These are phyloP conservation scores for Agrochola circellaris DNA, from an alignment of 2,888 invertebrate genomes.

Conservation along the genomic window DNA sequence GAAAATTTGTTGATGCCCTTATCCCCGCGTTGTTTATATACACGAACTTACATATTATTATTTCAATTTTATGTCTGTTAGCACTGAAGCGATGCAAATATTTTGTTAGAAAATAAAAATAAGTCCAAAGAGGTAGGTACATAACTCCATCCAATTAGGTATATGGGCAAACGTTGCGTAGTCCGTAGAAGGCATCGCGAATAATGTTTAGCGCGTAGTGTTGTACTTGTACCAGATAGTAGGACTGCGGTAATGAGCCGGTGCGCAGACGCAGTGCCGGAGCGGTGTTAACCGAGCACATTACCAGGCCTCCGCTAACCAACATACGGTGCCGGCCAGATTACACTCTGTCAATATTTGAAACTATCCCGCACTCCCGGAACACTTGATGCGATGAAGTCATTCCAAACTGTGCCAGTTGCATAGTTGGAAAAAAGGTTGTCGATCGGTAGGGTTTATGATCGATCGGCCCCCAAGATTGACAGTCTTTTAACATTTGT, in stretches of 20 bases:
- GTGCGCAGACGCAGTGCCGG: slow-evolving; percentile 61
- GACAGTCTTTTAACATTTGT: not conserved
- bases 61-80: not conserved
- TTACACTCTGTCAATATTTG: slow-evolving; percentile 89
- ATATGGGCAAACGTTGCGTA: slow-evolving; percentile 54
- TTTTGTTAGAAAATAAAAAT: not conserved
- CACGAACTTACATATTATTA: not conserved
- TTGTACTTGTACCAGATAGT: slow-evolving; percentile 73
- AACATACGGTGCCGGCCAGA: slow-evolving; percentile 81
- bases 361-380: slow-evolving; percentile 67
- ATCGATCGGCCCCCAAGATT: not conserved
- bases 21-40: not conserved
- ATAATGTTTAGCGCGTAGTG: slow-evolving; percentile 82
- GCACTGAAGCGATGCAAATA: not conserved
- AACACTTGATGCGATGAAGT: slow-evolving; percentile 59
- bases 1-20: not conserved
- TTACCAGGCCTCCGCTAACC: slow-evolving; percentile 87
- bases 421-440: not conserved
- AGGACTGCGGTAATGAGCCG: slow-evolving; percentile 86
- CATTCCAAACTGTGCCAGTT: slow-evolving; percentile 45
- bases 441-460: not conserved
- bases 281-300: slow-evolving; percentile 83
- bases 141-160: slow-evolving; percentile 45
- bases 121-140: not conserved
- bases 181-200: slow-evolving; percentile 76